phyloP scores from a whole-genome alignment of 2,888 invertebrate species.

The Pilophorus perplexus region DNA sequence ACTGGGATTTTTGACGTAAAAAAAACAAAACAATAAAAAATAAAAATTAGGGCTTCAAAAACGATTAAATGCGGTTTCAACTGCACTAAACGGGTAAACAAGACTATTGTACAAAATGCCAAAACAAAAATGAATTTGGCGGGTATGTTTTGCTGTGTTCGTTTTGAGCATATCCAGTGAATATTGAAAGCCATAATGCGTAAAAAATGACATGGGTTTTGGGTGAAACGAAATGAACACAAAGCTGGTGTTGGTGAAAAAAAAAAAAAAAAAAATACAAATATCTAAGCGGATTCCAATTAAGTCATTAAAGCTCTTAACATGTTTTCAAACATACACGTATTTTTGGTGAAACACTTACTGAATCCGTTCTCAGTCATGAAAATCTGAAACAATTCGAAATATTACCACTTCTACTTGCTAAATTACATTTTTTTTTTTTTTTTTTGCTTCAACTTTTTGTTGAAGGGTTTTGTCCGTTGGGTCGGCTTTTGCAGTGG shows the following conservation, averaged over 20 bases:
- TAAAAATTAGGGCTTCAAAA: not conserved
- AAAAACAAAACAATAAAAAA: slow-evolving; percentile 22
- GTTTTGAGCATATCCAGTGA: slow-evolving; percentile 25
- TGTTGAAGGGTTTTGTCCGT: too few relatives aligned
- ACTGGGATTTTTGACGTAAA: slow-evolving; percentile 25
- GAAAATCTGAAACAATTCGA: slow-evolving; percentile 41
- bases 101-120: not conserved
- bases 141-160: slow-evolving; percentile 8
- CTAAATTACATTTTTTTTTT: slow-evolving; percentile 4
- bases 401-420: slow-evolving; percentile 34
- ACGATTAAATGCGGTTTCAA: slow-evolving; percentile 10
- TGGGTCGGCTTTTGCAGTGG: too few relatives aligned
- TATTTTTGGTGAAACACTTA: slow-evolving; percentile 33
- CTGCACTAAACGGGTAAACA: slow-evolving; percentile 15
- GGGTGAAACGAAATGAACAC: too few relatives aligned
- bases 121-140: slow-evolving; percentile 6
- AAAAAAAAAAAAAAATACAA: slow-evolving; percentile 17
- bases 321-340: slow-evolving; percentile 8
- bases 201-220: slow-evolving; percentile 14
- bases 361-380: slow-evolving; percentile 40
- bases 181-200: slow-evolving; percentile 10
- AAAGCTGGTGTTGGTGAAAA: slow-evolving; percentile 12
- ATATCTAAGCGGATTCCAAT: slow-evolving; percentile 23
- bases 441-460: too few relatives aligned
- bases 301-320: slow-evolving; percentile 26